phyloP scores from a whole-genome alignment of 2,113 vertebrate species.

The Bettongia penicillata region DNA sequence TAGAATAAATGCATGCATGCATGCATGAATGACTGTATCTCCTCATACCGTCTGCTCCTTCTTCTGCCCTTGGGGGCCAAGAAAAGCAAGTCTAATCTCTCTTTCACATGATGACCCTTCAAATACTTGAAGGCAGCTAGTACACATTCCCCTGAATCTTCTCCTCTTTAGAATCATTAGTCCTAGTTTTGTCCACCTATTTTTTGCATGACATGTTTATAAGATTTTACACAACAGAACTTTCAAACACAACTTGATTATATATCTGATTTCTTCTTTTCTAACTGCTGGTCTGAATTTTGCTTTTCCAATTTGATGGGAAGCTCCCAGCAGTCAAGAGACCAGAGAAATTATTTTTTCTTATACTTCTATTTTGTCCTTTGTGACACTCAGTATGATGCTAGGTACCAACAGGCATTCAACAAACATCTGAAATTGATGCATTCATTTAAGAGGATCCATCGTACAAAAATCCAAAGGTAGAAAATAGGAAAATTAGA shows the following conservation, averaged over 20 bases:
- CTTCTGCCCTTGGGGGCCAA: not conserved
- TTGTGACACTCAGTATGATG: not conserved
- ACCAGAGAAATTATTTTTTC: not conserved
- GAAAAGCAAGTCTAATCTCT: not conserved
- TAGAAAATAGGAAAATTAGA: not conserved
- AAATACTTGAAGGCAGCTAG: not conserved
- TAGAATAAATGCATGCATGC: not conserved
- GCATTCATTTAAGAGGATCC: not conserved
- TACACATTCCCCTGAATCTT: not conserved
- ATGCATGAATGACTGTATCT: not conserved
- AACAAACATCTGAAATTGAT: not conserved
- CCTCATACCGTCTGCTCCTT: not conserved
- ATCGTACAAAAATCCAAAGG: not conserved
- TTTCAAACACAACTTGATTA: not conserved
- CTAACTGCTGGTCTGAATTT: not conserved
- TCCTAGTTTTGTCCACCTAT: not conserved
- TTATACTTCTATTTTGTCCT: not conserved
- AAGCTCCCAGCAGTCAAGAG: not conserved
- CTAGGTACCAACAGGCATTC: not conserved
- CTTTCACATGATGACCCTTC: not conserved
- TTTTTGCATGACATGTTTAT: not conserved
- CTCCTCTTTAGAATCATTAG: not conserved
- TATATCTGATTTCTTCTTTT: not conserved
- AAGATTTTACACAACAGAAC: not conserved
- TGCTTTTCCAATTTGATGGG: not conserved